These are phyloP conservation scores for Martes martes DNA, from an alignment of 2,113 vertebrate species.

Conservation along the genomic window DNA sequence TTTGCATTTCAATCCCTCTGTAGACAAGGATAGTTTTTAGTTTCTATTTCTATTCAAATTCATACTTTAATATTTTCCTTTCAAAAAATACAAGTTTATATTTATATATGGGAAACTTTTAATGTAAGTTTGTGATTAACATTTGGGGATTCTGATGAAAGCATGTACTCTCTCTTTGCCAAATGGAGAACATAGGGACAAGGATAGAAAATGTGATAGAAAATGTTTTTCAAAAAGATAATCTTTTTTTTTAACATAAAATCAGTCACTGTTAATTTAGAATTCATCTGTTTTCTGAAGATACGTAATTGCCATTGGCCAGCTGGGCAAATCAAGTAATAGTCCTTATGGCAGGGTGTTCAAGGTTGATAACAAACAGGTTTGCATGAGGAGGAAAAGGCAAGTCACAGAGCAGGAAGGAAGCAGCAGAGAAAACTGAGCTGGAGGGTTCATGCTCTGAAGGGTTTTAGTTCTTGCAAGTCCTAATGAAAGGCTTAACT, in stretches of 20 bases:
- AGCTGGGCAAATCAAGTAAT: conserved; percentile 54
- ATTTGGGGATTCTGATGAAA: neutral
- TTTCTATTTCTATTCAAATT: neutral
- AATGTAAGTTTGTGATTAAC: neutral
- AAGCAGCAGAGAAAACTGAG: conserved; percentile 61
- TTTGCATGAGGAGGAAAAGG: neutral
- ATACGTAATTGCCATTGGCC: conserved; percentile 40
- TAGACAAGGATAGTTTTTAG: neutral
- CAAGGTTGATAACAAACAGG: conserved; percentile 41
- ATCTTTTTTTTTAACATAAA: neutral
- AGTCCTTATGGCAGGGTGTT: conserved; percentile 53
- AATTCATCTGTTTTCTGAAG: conserved; percentile 41
- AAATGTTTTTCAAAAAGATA: neutral
- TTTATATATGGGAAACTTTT: conserved; percentile 59
- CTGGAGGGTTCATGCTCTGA: conserved; percentile 69
- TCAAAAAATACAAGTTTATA: neutral
- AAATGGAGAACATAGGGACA: no score
- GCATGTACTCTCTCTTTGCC: neutral
- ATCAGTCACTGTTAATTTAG: neutral
- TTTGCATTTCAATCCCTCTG: neutral
- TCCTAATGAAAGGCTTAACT: conserved; percentile 60
- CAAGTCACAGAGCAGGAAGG: conserved; percentile 56
- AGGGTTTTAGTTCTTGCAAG: conserved; percentile 43
- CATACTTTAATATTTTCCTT: conserved; percentile 40
- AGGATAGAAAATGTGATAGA: neutral